These are phyloP conservation scores for Podiceps cristatus DNA, from an alignment of 2,113 vertebrate genomes.

Conservation along the genomic window DNA sequence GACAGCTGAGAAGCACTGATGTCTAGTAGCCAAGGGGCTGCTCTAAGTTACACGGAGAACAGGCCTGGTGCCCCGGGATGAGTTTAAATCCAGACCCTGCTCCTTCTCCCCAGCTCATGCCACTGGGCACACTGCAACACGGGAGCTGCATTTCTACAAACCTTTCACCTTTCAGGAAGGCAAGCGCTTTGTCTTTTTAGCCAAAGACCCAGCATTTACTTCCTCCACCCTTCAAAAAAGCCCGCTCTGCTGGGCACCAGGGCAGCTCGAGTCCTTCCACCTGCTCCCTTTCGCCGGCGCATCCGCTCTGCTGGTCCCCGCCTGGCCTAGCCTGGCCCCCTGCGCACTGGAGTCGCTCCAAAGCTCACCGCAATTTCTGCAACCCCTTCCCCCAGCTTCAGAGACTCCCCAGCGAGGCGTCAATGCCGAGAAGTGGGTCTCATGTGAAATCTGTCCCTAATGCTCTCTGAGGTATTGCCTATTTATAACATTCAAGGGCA, in stretches of 20 bases:
- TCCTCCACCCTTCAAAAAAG: background rate
- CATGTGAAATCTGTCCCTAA: background rate
- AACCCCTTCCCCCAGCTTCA: background rate
- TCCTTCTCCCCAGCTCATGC: background rate
- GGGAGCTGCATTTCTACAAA: background rate
- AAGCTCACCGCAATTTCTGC: background rate
- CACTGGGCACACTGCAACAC: background rate
- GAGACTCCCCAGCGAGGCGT: background rate
- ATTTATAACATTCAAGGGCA: background rate
- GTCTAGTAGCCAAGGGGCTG: background rate
- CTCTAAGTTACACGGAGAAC: background rate
- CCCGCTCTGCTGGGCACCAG: background rate
- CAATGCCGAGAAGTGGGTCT: background rate
- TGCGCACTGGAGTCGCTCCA: background rate
- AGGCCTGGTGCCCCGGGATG: background rate
- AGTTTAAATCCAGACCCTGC: background rate
- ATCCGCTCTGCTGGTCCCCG: rapidly evolving
- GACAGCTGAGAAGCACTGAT: background rate
- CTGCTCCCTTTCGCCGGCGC: background rate
- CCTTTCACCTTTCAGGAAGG: background rate
- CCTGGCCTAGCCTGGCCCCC: background rate
- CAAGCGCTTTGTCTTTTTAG: background rate
- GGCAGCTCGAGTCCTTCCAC: background rate
- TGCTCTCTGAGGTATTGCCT: background rate
- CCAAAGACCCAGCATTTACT: background rate